Base-by-base conservation (phyloP, 2,113 vertebrate genomes). In the Nesoenas mayeri region DNA sequence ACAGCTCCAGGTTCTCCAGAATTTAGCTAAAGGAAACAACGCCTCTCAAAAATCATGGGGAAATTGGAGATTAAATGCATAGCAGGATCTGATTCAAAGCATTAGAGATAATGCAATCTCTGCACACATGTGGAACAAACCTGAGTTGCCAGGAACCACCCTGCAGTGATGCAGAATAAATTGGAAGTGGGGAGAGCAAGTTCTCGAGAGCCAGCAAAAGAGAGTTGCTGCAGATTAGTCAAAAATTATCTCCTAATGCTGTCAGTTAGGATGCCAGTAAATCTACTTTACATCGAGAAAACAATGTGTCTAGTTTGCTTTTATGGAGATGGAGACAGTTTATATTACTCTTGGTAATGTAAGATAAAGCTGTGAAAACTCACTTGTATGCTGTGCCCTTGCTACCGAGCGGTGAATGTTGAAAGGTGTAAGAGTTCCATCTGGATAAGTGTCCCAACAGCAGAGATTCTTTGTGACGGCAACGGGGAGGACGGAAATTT, bases 401-500 rank as follows among this genome's bases (percentile, higher is more conserved):
- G 60, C 18, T 57, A 26, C 54, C 0, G 3, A 78, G 42, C 18
- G n/a, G 15, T 16, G 31, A 61, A 8, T 3, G 2, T 38, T 54
- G 44, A 51, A 61, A 51, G 32, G 34, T 51, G 38, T 19, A 36
- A 32, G 4, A 29, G 16, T 25, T 93, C 51, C 3, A 12, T 8
- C 4, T 31, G 64, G 38, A 2, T 19, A 10, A 40, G 1, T 0
- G 24, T 25, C 47, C 44, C 15, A 34, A 48, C 2, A 38, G 36
- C 48, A 32, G 28, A 28, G 11, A 3, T 42, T n/a, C 50, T 54
- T 15, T 26, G 14, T 54, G 64, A 26, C 3, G 26, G 40, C 70
- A 38, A 2, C 0, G 7, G 54, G 38, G 8, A 21, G 22, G 57
- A 50, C 1, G 11, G 70, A 38, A 16, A 31, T 70, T n/a, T 40